Conservation (phyloP, 2,888 invertebrate genomes). For the Papilio gigon region DNA sequence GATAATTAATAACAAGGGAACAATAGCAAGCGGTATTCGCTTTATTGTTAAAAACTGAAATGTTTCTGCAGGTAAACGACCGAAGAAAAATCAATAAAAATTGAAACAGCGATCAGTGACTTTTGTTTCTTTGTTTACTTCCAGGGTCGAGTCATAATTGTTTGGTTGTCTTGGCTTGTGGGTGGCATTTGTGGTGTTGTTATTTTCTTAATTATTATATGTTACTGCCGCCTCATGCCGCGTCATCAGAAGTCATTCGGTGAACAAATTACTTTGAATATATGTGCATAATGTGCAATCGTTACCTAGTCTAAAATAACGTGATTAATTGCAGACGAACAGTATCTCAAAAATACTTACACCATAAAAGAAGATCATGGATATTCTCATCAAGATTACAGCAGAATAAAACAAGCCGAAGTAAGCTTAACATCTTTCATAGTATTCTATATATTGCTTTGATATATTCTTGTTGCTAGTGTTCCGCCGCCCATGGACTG, state of each 20-base stretch:
- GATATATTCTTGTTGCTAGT: no score
- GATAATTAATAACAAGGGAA: conserved; percentile 57
- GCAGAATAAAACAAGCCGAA: conserved; percentile 73
- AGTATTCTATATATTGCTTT: background rate
- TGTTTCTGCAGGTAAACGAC: conserved; percentile 75
- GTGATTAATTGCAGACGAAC: conserved; percentile 65
- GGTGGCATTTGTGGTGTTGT: conserved; percentile 85
- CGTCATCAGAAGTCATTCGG: conserved; percentile 86
- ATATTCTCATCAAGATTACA: conserved; percentile 69
- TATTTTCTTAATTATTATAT: conserved; percentile 84
- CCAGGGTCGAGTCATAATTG: conserved; percentile 79
- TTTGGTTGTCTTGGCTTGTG: conserved; percentile 81
- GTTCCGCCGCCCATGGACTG: no score
- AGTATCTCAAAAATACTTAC: conserved; percentile 74
- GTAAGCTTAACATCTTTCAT: conserved; percentile 48
- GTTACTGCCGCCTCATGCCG: conserved; percentile 87
- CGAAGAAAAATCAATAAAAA: conserved; percentile 56
- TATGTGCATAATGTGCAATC: background rate
- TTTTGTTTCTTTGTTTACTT: conserved; percentile 51
- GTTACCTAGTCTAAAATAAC: background rate
- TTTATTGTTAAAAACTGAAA: conserved; percentile 72
- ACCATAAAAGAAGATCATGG: conserved; percentile 74
- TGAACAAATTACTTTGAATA: conserved; percentile 55
- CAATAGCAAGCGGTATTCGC: conserved; percentile 68
- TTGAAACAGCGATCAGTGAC: conserved; percentile 38